Conservation (phyloP, 2,888 invertebrate genomes). For the Mimumesa dahlbomi region DNA sequence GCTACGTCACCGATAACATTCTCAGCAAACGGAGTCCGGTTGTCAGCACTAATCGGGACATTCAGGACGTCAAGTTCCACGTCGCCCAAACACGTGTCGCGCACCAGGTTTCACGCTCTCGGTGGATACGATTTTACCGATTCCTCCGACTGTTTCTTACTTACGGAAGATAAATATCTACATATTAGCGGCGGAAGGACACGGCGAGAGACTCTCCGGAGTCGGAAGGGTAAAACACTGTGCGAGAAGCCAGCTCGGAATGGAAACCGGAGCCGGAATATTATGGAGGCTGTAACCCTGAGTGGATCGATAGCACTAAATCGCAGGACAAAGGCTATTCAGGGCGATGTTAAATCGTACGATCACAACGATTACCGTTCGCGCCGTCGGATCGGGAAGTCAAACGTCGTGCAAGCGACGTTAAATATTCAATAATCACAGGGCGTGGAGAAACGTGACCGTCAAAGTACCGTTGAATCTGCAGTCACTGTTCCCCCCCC, state of each 20-base stretch:
- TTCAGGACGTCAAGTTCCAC: too few relatives aligned
- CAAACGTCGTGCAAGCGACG: constrained; percentile 35
- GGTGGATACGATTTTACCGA: too few relatives aligned
- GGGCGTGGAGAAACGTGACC: constrained; percentile 45
- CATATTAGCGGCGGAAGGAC: not conserved
- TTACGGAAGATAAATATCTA: not conserved
- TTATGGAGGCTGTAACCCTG: constrained; percentile 26
- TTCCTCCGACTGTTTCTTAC: too few relatives aligned
- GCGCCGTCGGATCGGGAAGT: constrained; percentile 38
- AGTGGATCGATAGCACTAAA: constrained; percentile 44
- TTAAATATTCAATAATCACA: constrained; percentile 59
- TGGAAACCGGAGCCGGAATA: constrained; percentile 32
- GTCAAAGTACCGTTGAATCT: constrained; percentile 45
- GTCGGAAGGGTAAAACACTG: too few relatives aligned
- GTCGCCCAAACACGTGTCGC: too few relatives aligned
- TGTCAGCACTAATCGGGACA: too few relatives aligned
- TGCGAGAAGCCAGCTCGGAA: constrained; percentile 6
- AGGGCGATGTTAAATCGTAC: constrained; percentile 38
- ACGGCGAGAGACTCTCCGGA: too few relatives aligned
- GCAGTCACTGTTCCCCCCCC: constrained; percentile 11
- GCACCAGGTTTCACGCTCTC: too few relatives aligned
- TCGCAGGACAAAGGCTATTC: constrained; percentile 48
- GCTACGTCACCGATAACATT: too few relatives aligned
- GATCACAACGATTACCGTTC: constrained; percentile 45
- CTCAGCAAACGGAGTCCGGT: too few relatives aligned